Percentiles rank a stretch among this genome's conserved stretches.
phyloP scores from a whole-genome alignment of 2,888 invertebrate genomes.

The Melieria crassipennis region DNA sequence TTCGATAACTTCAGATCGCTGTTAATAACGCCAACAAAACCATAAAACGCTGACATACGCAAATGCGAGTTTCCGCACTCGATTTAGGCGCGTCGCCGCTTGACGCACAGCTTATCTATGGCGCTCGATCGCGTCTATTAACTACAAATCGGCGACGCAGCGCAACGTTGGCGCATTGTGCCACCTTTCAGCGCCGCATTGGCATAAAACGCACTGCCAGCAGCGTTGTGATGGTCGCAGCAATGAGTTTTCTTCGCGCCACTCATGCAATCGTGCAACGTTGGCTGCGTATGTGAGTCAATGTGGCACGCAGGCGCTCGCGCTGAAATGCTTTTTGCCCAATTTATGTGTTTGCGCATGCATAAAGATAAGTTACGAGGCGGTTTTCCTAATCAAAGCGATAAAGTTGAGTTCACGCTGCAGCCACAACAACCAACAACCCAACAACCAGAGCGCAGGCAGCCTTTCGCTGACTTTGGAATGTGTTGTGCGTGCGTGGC shows the following conservation, averaged over 20 bases:
- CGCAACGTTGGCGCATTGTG: not conserved
- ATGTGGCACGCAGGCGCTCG: constrained; percentile 22
- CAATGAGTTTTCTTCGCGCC: not conserved
- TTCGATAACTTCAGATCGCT: too few relatives aligned
- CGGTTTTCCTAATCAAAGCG: constrained; percentile 53
- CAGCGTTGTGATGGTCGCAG: too few relatives aligned
- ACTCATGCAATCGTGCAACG: not conserved
- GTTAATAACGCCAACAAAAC: constrained; percentile 3
- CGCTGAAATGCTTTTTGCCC: constrained; percentile 26
- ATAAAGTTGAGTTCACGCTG: constrained; percentile 53
- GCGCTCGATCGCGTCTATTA: constrained; percentile 29
- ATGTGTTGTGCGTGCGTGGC: too few relatives aligned
- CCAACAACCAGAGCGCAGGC: too few relatives aligned
- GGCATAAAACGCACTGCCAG: too few relatives aligned
- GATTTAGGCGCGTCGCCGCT: constrained; percentile 17
- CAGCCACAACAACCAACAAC: too few relatives aligned
- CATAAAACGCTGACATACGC: not conserved
- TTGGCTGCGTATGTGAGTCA: not conserved
- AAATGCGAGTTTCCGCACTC: constrained; percentile 27
- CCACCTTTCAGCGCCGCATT: too few relatives aligned
- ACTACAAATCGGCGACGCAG: constrained; percentile 40
- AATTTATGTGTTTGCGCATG: constrained; percentile 54
- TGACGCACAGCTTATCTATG: constrained; percentile 17
- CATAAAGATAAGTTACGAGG: constrained; percentile 56
- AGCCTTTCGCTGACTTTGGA: too few relatives aligned